Percentiles rank a stretch among this genome's conserved stretches.
These are phyloP conservation scores for Lissonota sp. DNA, from an alignment of 2,888 invertebrate genomes.

Conservation along the genomic window DNA sequence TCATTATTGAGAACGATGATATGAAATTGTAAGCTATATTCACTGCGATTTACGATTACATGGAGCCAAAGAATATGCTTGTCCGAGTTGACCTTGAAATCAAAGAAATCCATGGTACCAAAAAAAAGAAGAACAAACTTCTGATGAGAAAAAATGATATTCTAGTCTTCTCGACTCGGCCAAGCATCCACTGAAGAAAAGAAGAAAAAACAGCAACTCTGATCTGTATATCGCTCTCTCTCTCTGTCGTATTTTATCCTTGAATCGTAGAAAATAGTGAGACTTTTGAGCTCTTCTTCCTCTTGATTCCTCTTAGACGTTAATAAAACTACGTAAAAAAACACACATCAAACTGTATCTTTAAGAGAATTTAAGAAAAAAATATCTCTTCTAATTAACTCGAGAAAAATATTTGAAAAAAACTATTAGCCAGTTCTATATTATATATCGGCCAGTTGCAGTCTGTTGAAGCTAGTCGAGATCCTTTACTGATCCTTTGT, in stretches of 20 bases:
- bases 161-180: conserved; percentile 66
- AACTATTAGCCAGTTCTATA: conserved; percentile 54
- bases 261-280: conserved; percentile 40
- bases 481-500: conserved; percentile 47
- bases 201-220: conserved; percentile 12
- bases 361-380: conserved; percentile 18
- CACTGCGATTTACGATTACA: conserved; percentile 64
- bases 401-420: conserved; percentile 12
- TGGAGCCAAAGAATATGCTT: conserved; percentile 59
- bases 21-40: conserved; percentile 70
- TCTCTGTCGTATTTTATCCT: conserved; percentile 51
- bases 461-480: conserved; percentile 43
- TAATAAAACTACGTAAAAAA: conserved; percentile 50
- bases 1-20: conserved; percentile 64
- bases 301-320: conserved; percentile 53
- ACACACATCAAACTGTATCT: conserved; percentile 34
- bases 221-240: conserved; percentile 54
- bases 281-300: conserved; percentile 54
- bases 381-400: conserved; percentile 30
- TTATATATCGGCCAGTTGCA: conserved; percentile 43
- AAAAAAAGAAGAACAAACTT: conserved; percentile 58
- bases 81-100: conserved; percentile 62
- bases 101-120: conserved; percentile 43
- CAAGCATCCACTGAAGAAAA: conserved; percentile 54
- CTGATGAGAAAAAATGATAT: conserved; percentile 69